Evolutionary conservation across 2,797 vertebrate genomes (phyloP).

Genomic region (Numenius phaeopus): DNA sequence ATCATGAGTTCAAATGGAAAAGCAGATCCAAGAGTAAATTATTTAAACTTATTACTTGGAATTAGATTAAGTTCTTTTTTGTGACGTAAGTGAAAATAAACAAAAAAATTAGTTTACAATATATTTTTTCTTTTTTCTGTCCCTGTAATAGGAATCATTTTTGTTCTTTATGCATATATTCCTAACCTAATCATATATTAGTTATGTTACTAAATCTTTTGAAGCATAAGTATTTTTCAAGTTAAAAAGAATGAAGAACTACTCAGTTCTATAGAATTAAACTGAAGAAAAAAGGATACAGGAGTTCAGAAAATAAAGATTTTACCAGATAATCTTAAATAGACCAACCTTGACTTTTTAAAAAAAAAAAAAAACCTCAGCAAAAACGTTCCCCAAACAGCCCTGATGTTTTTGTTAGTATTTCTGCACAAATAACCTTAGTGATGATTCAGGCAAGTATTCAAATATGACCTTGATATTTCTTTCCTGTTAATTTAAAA

Average conservation of each 20-base stretch:
- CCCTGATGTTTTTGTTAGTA: background rate
- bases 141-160: background rate
- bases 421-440: background rate
- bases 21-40: background rate
- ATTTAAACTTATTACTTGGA: background rate
- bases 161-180: background rate
- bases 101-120: background rate
- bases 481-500: background rate
- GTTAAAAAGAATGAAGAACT: background rate
- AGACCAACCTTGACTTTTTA: background rate
- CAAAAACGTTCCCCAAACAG: background rate
- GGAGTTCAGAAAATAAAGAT: background rate
- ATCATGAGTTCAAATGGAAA: background rate
- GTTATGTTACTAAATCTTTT: background rate
- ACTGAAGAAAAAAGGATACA: background rate
- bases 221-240: background rate
- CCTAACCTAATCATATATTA: background rate
- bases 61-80: background rate
- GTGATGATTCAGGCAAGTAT: background rate
- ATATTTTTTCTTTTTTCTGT: background rate
- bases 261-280: background rate
- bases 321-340: background rate
- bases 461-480: background rate
- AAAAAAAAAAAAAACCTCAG: background rate
- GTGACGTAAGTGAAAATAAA: background rate